Evolutionary conservation across 1,140 invertebrate species (phyloP).

Genomic region (Drosophila orena): DNA sequence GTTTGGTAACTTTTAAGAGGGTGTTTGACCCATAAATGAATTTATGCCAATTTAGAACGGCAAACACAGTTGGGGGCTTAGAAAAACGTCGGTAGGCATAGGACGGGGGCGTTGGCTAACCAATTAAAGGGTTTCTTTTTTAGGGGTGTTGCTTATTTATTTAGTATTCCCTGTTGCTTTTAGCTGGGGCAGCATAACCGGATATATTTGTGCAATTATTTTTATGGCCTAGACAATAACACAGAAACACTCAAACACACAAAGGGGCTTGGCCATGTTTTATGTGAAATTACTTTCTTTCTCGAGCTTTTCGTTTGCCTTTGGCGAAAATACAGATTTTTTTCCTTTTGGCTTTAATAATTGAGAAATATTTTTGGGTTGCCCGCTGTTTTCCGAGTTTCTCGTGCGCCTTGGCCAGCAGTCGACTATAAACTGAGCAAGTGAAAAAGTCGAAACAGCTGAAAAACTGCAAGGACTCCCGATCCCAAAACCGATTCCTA

Average conservation of each 20-base stretch:
- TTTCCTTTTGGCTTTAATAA: slow-evolving; percentile 40
- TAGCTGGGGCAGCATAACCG: slow-evolving; percentile 34
- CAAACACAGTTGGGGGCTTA: slow-evolving; percentile 25
- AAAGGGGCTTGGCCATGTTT: slow-evolving; percentile 28
- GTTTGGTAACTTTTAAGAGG: slow-evolving; percentile 41
- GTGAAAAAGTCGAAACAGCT: slow-evolving; percentile 31
- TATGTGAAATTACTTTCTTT: slow-evolving; percentile 18
- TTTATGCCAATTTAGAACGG: slow-evolving; percentile 68
- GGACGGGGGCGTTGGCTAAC: slow-evolving; percentile 35
- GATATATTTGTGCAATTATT: slow-evolving; percentile 52
- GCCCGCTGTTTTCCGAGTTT: slow-evolving; percentile 51
- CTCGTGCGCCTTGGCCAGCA: slow-evolving; percentile 66
- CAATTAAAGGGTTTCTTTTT: slow-evolving; percentile 47
- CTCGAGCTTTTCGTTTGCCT: background rate
- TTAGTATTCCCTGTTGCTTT: slow-evolving; percentile 5
- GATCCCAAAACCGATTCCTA: slow-evolving; percentile 26
- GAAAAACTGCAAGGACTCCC: slow-evolving; percentile 64
- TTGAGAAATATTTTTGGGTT: slow-evolving; percentile 14
- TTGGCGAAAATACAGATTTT: slow-evolving; percentile 5
- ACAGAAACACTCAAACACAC: slow-evolving; percentile 14
- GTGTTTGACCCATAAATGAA: slow-evolving; percentile 79
- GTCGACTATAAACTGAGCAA: slow-evolving; percentile 74
- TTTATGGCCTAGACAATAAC: slow-evolving; percentile 44
- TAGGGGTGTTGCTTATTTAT: slow-evolving; percentile 46
- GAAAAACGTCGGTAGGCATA: background rate